Evolutionary conservation across 2,888 invertebrate genomes (phyloP).

Genomic region (Malachius bipustulatus): DNA sequence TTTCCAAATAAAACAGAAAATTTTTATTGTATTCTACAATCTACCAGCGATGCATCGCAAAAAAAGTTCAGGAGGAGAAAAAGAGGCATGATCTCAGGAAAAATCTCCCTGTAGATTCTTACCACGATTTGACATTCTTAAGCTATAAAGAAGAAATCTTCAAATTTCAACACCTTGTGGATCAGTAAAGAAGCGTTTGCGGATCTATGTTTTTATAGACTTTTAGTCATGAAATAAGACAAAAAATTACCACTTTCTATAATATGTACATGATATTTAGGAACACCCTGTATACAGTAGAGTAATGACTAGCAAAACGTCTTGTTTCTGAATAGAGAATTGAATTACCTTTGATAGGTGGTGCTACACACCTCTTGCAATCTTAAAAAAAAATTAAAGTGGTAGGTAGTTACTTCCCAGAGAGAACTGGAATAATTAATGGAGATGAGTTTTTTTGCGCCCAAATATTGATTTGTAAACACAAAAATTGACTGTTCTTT

Average conservation of each 20-base stretch:
- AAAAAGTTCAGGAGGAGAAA: slow-evolving; percentile 2
- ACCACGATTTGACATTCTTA: neutral
- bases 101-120: slow-evolving; percentile 1
- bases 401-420: too few relatives aligned
- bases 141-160: slow-evolving; percentile 1
- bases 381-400: too few relatives aligned
- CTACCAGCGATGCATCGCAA: slow-evolving; percentile 2
- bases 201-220: slow-evolving; percentile 1
- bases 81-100: slow-evolving; percentile 2
- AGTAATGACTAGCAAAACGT: too few relatives aligned
- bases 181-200: slow-evolving; percentile 1
- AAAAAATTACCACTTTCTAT: neutral
- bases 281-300: slow-evolving; percentile 4
- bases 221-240: slow-evolving; percentile 1
- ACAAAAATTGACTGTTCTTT: too few relatives aligned
- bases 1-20: slow-evolving; percentile 2
- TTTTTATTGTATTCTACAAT: neutral
- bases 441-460: too few relatives aligned
- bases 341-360: too few relatives aligned
- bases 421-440: too few relatives aligned
- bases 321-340: too few relatives aligned
- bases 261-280: slow-evolving; percentile 1
- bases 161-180: slow-evolving; percentile 2
- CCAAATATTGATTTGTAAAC: too few relatives aligned
- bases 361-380: too few relatives aligned